Evolutionary conservation across 2,888 invertebrate species (phyloP).

Genomic region (Synanthedon andrenaeformis): DNA sequence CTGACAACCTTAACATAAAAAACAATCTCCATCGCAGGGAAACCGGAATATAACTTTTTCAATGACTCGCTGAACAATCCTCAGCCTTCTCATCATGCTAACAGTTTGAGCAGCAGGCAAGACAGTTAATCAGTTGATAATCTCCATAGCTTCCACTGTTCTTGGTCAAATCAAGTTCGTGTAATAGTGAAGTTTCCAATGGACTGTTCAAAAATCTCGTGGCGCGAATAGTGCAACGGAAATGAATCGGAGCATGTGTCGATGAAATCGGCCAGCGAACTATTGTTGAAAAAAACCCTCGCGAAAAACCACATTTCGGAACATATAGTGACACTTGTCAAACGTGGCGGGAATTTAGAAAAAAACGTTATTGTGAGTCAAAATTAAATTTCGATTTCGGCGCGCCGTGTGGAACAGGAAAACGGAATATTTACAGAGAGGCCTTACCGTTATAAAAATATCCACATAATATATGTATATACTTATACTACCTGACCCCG

Average conservation of each 20-base stretch:
- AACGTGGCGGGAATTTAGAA: constrained; percentile 38
- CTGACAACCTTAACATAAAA: too few species aligned
- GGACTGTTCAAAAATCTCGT: constrained; percentile 46
- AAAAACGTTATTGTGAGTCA: constrained; percentile 15
- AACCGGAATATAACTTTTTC: too few species aligned
- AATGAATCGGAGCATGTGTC: constrained; percentile 52
- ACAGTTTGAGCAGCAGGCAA: too few species aligned
- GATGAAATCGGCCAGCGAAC: constrained; percentile 46
- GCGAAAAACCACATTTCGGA: constrained; percentile 21
- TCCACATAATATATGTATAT: too few species aligned
- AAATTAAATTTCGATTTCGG: constrained; percentile 17
- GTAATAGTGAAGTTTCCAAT: constrained; percentile 63
- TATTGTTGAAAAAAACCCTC: constrained; percentile 27
- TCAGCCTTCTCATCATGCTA: too few species aligned
- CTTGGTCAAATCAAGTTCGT: constrained; percentile 60
- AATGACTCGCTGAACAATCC: too few species aligned
- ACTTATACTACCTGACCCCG: too few species aligned
- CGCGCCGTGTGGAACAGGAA: not conserved
- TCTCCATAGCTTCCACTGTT: constrained; percentile 17
- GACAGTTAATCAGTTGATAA: not conserved
- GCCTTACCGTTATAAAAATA: too few species aligned
- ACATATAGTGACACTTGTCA: constrained; percentile 36
- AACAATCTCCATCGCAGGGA: too few species aligned
- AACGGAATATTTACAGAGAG: too few species aligned
- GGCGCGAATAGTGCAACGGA: constrained; percentile 46